phyloP scores from a whole-genome alignment of 2,888 invertebrate genomes.

The Teleiodes luculella region DNA sequence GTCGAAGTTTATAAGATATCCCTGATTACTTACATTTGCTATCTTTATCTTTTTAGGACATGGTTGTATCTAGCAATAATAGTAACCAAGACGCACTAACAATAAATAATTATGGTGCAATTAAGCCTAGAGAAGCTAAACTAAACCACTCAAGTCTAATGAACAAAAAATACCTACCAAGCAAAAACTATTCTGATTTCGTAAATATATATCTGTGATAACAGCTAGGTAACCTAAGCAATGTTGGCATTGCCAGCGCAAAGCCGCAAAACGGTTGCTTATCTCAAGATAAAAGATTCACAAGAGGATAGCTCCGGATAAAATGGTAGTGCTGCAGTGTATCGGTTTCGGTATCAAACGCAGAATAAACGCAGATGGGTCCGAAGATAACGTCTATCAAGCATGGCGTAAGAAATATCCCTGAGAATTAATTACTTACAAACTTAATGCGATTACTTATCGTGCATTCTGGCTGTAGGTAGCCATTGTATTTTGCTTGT shows the following conservation, averaged over 20 bases:
- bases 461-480: slow-evolving; percentile 53
- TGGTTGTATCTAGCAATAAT: too few species aligned
- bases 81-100: too few species aligned
- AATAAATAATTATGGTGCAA: too few species aligned
- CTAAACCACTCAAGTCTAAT: too few species aligned
- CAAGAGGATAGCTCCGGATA: slow-evolving; percentile 27
- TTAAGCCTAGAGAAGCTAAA: too few species aligned
- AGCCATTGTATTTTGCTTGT: slow-evolving; percentile 39
- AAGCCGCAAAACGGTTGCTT: background rate
- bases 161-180: too few species aligned
- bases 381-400: slow-evolving; percentile 62
- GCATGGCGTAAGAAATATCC: slow-evolving; percentile 60
- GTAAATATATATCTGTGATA: too few species aligned
- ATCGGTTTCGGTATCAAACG: slow-evolving; percentile 49
- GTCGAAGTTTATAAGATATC: too few species aligned
- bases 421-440: slow-evolving; percentile 63
- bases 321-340: slow-evolving; percentile 37
- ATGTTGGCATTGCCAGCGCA: background rate
- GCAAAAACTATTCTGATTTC: too few species aligned
- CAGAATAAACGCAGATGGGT: slow-evolving; percentile 58
- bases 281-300: background rate
- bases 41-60: too few species aligned
- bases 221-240: too few species aligned
- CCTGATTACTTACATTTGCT: too few species aligned
- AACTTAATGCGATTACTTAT: slow-evolving; percentile 66